Conservation (phyloP, 2,797 vertebrate genomes). For the Myoxocephalus aenaeus region DNA sequence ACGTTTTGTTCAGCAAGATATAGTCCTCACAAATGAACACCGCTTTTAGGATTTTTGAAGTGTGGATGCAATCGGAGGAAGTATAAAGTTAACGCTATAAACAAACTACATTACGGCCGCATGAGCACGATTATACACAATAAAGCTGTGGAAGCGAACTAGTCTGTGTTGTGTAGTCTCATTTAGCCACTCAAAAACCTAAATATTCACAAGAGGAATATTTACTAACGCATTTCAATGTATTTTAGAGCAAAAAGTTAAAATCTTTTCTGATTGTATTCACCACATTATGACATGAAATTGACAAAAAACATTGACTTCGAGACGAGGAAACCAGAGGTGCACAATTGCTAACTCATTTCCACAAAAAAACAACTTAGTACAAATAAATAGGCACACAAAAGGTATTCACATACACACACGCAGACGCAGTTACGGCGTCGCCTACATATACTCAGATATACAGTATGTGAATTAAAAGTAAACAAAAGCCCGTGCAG, state of each 20-base stretch:
- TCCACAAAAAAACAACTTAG: no score
- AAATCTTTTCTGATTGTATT: not conserved
- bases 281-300: not conserved
- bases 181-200: not conserved
- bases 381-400: not conserved
- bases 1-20: no score
- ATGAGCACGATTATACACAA: no score
- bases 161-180: no score
- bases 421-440: not conserved
- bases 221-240: not conserved
- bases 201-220: not conserved
- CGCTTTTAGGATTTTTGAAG: not conserved
- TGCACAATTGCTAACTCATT: not conserved
- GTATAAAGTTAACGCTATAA: not conserved
- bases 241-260: not conserved
- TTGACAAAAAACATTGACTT: not conserved
- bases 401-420: not conserved
- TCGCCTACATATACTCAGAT: not conserved
- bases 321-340: not conserved
- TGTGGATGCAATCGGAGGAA: not conserved
- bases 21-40: no score
- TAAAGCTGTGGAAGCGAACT: no score
- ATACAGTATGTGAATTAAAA: constrained; percentile 8
- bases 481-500: constrained; percentile 27
- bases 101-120: no score